These are phyloP conservation scores for Apteryx mantelli DNA, from an alignment of 2,113 vertebrate genomes.

Conservation along the genomic window DNA sequence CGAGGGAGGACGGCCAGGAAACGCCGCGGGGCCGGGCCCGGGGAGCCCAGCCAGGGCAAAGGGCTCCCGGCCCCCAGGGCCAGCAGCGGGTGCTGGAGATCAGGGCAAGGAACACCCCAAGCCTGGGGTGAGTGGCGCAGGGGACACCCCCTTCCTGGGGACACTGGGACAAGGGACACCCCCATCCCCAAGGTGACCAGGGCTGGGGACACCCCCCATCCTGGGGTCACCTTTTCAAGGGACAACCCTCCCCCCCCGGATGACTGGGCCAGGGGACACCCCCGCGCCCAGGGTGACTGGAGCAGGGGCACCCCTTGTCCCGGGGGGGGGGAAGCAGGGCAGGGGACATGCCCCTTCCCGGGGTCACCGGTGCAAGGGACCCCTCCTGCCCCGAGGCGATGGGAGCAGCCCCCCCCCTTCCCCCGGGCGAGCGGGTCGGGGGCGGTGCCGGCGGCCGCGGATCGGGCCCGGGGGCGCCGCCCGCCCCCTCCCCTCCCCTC, in stretches of 20 bases:
- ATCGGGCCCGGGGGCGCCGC: too few species aligned
- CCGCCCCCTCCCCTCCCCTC: too few species aligned
- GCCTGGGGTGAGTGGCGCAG: accelerated
- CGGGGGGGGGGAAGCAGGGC: too few species aligned
- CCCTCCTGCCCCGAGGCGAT: too few species aligned
- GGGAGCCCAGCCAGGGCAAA: not conserved
- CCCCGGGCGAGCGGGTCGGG: too few species aligned
- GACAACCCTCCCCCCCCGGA: not conserved
- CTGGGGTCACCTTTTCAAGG: too few species aligned
- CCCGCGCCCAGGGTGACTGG: not conserved
- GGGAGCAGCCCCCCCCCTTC: too few species aligned
- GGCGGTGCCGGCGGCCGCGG: not conserved
- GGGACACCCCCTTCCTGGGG: not conserved
- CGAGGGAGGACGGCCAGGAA: not conserved
- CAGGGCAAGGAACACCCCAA: not conserved
- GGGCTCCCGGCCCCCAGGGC: too few species aligned
- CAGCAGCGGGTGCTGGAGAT: not conserved
- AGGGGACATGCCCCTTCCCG: too few species aligned
- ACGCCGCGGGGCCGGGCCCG: not conserved
- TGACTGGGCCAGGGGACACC: not conserved
- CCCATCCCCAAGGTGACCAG: not conserved
- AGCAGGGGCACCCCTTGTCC: not conserved
- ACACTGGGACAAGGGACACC: too few species aligned
- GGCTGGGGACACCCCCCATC: not conserved
- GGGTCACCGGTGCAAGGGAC: not conserved